phyloP scores from a whole-genome alignment of 2,888 invertebrate genomes.

The Hirudinaria manillensis region DNA sequence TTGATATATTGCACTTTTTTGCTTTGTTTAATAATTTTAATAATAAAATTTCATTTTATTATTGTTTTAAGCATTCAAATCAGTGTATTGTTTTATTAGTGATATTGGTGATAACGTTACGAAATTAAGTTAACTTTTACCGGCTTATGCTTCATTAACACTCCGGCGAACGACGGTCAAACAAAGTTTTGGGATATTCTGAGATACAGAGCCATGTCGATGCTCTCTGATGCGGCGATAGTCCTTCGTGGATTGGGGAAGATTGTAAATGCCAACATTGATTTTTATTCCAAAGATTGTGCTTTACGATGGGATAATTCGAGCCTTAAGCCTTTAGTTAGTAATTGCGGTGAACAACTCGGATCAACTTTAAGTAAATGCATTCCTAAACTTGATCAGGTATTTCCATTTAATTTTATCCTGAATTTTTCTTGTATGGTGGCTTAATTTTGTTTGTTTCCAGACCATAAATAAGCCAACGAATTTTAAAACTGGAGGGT shows the following conservation, averaged over 20 bases:
- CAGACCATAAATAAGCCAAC: not conserved
- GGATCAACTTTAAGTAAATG: slow-evolving; percentile 42
- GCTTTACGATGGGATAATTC: slow-evolving; percentile 47
- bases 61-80: too few species aligned
- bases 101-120: too few species aligned
- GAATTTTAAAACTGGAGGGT: not conserved
- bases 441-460: too few species aligned
- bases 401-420: too few species aligned
- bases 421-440: not conserved
- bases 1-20: too few species aligned
- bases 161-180: too few species aligned
- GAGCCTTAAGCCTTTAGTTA: slow-evolving; percentile 43
- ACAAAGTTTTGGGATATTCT: too few species aligned
- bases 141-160: too few species aligned
- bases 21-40: too few species aligned
- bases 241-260: slow-evolving; percentile 46
- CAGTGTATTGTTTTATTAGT: too few species aligned
- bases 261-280: slow-evolving; percentile 44
- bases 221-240: slow-evolving; percentile 45
- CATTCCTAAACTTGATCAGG: slow-evolving; percentile 9
- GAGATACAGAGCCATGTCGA: slow-evolving; percentile 40
- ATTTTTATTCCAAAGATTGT: slow-evolving; percentile 44
- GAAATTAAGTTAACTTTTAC: too few species aligned
- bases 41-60: too few species aligned
- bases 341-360: slow-evolving; percentile 39